phyloP scores from a whole-genome alignment of 2,888 invertebrate species.

The Melikaiella ostensackeni region DNA sequence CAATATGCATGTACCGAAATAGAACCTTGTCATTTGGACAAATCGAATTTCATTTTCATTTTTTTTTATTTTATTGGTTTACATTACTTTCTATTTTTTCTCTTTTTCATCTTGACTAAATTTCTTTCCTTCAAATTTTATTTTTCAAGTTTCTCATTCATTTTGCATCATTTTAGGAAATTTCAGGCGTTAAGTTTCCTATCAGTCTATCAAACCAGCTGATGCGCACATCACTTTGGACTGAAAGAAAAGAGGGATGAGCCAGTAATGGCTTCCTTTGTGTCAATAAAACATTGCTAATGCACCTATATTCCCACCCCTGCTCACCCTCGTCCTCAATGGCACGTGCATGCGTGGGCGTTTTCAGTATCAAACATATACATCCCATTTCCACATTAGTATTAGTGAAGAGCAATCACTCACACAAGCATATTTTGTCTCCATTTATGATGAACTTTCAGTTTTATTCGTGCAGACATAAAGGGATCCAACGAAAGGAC shows the following conservation, averaged over 20 bases:
- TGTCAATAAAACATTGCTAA: conserved; percentile 75
- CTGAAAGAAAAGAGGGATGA: conserved; percentile 43
- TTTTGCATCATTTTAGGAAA: neutral
- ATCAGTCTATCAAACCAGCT: conserved; percentile 7
- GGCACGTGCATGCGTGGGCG: conserved; percentile 30
- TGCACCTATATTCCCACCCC: conserved; percentile 64
- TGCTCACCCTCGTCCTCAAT: conserved; percentile 39
- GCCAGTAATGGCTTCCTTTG: conserved; percentile 70
- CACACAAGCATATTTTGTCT: neutral
- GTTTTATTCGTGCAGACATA: neutral
- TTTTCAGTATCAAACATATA: conserved; percentile 9
- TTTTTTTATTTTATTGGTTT: no score
- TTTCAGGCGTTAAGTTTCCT: conserved; percentile 1
- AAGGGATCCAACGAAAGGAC: neutral
- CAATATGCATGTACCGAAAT: no score
- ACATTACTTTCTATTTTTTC: no score
- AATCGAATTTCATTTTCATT: no score
- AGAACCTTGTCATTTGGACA: no score
- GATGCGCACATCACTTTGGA: conserved; percentile 14
- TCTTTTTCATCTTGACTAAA: no score
- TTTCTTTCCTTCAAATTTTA: no score
- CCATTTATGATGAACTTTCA: neutral
- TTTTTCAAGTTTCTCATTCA: no score
- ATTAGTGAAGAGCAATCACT: neutral
- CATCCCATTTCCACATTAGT: neutral